Percentiles rank a stretch among this genome's conserved stretches.
phyloP scores from a whole-genome alignment of 64 coral and sea anemone genomes.

The Trachythela sp. region DNA sequence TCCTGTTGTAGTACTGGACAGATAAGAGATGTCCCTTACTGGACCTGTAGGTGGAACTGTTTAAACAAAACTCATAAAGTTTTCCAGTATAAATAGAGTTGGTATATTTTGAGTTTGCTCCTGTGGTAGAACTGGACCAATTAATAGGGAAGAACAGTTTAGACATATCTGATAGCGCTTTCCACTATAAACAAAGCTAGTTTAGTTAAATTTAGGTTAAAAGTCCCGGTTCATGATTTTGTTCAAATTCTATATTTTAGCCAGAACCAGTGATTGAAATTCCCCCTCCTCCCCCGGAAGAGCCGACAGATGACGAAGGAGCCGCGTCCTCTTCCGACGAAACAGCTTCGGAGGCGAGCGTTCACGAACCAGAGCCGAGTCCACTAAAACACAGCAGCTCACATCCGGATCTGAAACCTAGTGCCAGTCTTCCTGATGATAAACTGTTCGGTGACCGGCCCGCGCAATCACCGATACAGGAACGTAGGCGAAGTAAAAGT shows the following conservation, averaged over 20 bases:
- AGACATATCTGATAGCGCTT: too few relatives aligned
- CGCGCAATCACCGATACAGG: background rate
- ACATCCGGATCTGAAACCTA: constrained; percentile 1
- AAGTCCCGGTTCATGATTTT: background rate
- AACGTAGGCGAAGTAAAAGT: background rate
- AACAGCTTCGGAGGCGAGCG: background rate
- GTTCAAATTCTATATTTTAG: background rate
- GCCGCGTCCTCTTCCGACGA: background rate
- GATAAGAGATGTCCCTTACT: too few relatives aligned
- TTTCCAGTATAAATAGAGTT: too few relatives aligned
- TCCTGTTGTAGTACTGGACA: too few relatives aligned
- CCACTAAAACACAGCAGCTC: background rate
- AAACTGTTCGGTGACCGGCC: background rate
- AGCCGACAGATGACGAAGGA: background rate
- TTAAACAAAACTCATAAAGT: too few relatives aligned
- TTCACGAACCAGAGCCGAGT: background rate
- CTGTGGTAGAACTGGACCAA: too few relatives aligned
- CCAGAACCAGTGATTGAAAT: background rate
- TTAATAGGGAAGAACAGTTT: too few relatives aligned
- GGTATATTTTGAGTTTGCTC: too few relatives aligned
- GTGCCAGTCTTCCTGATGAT: constrained; percentile 1
- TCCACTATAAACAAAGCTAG: background rate
- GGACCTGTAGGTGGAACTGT: too few relatives aligned
- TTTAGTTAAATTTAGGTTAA: background rate
- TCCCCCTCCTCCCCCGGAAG: background rate